Conservation (phyloP, 2,888 invertebrate species). For the Lasius fuliginosus region DNA sequence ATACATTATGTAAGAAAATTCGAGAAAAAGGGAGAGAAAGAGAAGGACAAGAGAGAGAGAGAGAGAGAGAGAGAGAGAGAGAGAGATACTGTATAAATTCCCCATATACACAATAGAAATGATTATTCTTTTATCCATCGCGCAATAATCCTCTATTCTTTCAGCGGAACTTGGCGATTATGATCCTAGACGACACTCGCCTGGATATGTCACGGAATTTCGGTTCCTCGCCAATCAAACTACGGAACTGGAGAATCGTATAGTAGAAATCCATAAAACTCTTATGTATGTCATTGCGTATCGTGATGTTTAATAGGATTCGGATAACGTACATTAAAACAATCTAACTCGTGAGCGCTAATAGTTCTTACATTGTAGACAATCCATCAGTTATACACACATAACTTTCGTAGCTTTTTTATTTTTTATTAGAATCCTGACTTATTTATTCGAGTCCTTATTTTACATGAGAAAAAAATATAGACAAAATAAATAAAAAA, state of each 20-base stretch:
- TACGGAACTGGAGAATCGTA: constrained; percentile 94
- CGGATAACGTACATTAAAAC: constrained; percentile 12
- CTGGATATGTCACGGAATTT: constrained; percentile 98
- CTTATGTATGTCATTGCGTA: constrained; percentile 90
- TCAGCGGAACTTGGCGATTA: constrained; percentile 98
- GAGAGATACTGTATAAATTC: neutral
- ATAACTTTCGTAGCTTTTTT: neutral
- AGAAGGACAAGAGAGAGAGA: too few relatives aligned
- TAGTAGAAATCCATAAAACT: constrained; percentile 95
- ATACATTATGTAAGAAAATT: neutral
- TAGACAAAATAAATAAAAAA: too few relatives aligned
- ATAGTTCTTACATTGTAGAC: constrained; percentile 4
- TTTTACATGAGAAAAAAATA: neutral
- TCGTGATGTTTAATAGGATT: constrained; percentile 12
- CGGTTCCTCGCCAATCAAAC: constrained; percentile 97
- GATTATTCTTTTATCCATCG: neutral
- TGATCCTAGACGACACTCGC: constrained; percentile 94
- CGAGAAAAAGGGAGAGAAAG: neutral
- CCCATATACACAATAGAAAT: neutral
- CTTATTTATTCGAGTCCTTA: neutral
- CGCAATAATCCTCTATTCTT: constrained; percentile 76
- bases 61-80: too few relatives aligned
- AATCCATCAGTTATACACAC: neutral
- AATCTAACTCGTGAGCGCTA: neutral
- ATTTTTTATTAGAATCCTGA: neutral